phyloP scores from a whole-genome alignment of 2,113 vertebrate species.

The rabbit (Oryctolagus cuniculus) region mOryCun1.1 NC_091433.1:190134501-190135000 shows the following conservation, averaged over 20 bases:
- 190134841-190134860: not conserved
- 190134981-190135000: not conserved
- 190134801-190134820: not conserved
- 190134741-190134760: not conserved
- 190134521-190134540: no score
- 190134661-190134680: not conserved
- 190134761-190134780: not conserved
- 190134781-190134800: not conserved
- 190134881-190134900: not conserved
- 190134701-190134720: not conserved
- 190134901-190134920: not conserved
- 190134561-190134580: not conserved
- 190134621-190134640: not conserved
- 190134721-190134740: not conserved
- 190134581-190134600: not conserved
- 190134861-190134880: not conserved
- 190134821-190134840: not conserved
- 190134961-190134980: not conserved
- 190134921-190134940: not conserved
- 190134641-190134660: not conserved
- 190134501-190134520: not conserved
- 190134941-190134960: no score
- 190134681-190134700: not conserved
- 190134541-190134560: not conserved
- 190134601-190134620: not conserved